These are phyloP conservation scores for Salpingus planirostris DNA, from an alignment of 2,888 invertebrate genomes.

Conservation along the genomic window DNA sequence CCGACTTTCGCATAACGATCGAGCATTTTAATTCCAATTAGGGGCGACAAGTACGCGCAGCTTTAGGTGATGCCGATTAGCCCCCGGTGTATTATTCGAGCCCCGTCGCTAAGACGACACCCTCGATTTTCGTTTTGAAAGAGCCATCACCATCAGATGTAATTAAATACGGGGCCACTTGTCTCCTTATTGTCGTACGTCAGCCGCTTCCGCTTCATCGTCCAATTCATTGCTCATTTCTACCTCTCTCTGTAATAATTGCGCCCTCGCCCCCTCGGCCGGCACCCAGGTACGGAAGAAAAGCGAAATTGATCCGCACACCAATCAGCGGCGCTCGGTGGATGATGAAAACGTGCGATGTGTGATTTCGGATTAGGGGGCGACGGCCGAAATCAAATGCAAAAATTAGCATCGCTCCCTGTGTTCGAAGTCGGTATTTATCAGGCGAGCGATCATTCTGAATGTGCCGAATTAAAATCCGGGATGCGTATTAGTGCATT, in stretches of 20 bases:
- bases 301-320: no score
- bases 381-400: constrained; percentile 4
- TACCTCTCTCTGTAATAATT: no score
- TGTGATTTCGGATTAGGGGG: neutral
- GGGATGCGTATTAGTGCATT: constrained; percentile 33
- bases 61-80: no score
- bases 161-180: constrained; percentile 23
- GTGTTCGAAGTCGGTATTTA: constrained; percentile 38
- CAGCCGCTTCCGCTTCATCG: constrained; percentile 18
- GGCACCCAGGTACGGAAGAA: no score
- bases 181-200: constrained; percentile 20
- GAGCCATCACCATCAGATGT: constrained; percentile 17
- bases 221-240: constrained; percentile 24
- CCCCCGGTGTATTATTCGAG: no score
- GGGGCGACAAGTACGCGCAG: no score
- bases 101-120: constrained; percentile 25
- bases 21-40: no score
- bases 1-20: no score
- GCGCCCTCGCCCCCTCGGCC: no score
- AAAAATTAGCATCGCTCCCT: constrained; percentile 32
- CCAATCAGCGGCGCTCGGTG: no score
- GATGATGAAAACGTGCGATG: no score
- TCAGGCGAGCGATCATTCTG: constrained; percentile 39
- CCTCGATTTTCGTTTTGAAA: constrained; percentile 15
- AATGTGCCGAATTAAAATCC: constrained; percentile 37